A percentile compares a stretch with the other conserved stretches of the same genome.
Conservation (phyloP, 2,797 vertebrate species). For the Eutrigla gurnardus region DNA sequence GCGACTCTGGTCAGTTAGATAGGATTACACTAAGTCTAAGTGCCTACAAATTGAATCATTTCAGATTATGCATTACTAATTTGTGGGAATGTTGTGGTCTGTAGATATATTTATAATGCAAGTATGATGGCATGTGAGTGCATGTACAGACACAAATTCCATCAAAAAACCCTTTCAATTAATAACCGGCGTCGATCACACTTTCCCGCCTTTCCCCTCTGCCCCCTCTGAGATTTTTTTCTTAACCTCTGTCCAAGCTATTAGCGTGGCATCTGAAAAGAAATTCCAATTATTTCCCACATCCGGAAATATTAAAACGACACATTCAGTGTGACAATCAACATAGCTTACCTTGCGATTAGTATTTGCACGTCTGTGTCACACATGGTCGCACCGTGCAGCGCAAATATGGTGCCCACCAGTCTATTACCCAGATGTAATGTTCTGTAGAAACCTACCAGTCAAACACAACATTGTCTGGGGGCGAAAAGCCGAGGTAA, state of each 20-base stretch:
- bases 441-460: conserved; percentile 41
- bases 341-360: conserved; percentile 59
- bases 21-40: not conserved
- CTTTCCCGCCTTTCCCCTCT: conserved; percentile 23
- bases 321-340: conserved; percentile 69
- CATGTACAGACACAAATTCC: conserved; percentile 5
- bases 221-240: conserved; percentile 22
- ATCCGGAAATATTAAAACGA: conserved; percentile 67
- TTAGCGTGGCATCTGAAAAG: conserved; percentile 56
- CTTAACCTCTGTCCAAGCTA: conserved; percentile 60
- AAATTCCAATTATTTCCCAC: conserved; percentile 72
- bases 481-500: conserved; percentile 15
- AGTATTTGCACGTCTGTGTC: conserved; percentile 48
- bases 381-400: conserved; percentile 31
- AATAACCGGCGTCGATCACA: conserved; percentile 52
- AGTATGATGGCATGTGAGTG: conserved; percentile 2
- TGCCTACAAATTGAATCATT: conserved; percentile 1
- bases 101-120: not conserved
- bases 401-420: conserved; percentile 24
- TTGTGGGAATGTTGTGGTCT: not conserved
- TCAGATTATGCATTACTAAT: not conserved
- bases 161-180: conserved; percentile 56
- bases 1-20: not conserved
- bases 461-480: conserved; percentile 29
- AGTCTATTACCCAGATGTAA: conserved; percentile 42